Evolutionary conservation across 2,113 vertebrate genomes (phyloP), one percentile per base, ranked within the genome.

Genomic region (Motacilla alba): DNA sequence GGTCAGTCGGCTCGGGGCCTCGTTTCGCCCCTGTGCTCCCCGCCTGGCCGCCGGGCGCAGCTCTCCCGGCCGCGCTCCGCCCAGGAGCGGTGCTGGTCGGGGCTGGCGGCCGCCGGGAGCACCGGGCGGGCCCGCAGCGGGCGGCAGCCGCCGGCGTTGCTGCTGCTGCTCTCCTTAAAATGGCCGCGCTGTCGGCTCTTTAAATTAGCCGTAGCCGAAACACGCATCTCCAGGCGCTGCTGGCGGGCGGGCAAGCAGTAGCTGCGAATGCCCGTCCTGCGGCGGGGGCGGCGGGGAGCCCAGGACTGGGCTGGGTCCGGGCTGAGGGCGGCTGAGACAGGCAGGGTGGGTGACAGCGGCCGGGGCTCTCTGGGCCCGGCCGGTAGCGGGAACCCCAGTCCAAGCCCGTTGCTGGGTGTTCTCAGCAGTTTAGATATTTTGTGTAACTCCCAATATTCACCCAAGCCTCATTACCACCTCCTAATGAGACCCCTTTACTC

Each of bases 401-500:
- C 41, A 20, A 60, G 50, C 43, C 35, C 11, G 7, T 49, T 41
- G 2, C 70, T 31, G 76, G 53, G 24, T 43, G 64, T 70, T 69
- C 83, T 87, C 76, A 15, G 21, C 83, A 94, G 96, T 94, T 90
- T 90, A 92, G 97, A 96, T 93, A 87, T 96, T 97, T 97, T 96
- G 96, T 95, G 93, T 77, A 85, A 87, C 96, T 94, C 96, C 90
- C 97, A 96, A 96, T 98, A 98, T 99, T 98, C 99, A 98, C 98
- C 98, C 98, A 98, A 99, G 98, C 98, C 98, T 99, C 99, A 99
- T 99, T 99, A 99, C 89, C 98, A 96, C 97, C 98, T 97, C 97
- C 97, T 99, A 99, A 99, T 99, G 99, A 99, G 99, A 98, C 98
- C 99, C 99, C 98, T 99, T 98, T 98, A 98, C 98, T 99, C 98